Evolutionary conservation across 2,888 invertebrate species (phyloP).

Genomic region (Sphinx pinastri): DNA sequence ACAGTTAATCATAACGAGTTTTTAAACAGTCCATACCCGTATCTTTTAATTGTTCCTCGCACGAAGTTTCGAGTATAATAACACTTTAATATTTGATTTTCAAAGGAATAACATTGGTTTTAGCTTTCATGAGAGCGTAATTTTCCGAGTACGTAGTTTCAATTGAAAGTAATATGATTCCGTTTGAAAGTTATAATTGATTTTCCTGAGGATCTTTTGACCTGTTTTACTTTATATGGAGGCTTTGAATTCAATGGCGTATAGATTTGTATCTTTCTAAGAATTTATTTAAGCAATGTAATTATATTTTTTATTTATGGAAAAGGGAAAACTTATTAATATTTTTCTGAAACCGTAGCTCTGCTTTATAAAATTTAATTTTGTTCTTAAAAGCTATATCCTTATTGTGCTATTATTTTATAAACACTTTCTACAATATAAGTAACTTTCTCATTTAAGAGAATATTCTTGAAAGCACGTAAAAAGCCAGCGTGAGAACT

Average conservation of each 20-base stretch:
- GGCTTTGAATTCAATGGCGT: too few relatives aligned
- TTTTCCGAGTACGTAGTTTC: not conserved
- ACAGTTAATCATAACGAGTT: conserved; percentile 16
- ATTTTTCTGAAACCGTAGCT: too few relatives aligned
- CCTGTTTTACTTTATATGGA: too few relatives aligned
- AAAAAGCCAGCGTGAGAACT: conserved; percentile 19
- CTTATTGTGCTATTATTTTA: not conserved
- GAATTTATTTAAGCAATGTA: too few relatives aligned
- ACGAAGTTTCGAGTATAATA: conserved; percentile 24
- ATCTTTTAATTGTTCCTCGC: conserved; percentile 32
- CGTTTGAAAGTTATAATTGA: not conserved
- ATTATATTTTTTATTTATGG: too few relatives aligned
- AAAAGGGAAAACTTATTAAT: too few relatives aligned
- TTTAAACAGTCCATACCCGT: conserved; percentile 24
- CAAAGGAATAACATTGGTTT: not conserved
- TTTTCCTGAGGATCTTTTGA: not conserved
- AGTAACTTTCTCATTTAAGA: conserved; percentile 8
- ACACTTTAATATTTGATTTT: conserved; percentile 20
- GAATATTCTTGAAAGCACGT: not conserved
- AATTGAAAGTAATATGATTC: not conserved
- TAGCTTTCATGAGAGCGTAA: not conserved
- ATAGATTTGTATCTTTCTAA: too few relatives aligned
- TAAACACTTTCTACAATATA: not conserved
- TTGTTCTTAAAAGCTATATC: too few relatives aligned
- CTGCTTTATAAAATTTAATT: too few relatives aligned